A percentile compares a stretch with the other conserved stretches of the same genome.
Conservation (phyloP, 35 echinoderm and acorn worm species). For the Amphiura filiformis region DNA sequence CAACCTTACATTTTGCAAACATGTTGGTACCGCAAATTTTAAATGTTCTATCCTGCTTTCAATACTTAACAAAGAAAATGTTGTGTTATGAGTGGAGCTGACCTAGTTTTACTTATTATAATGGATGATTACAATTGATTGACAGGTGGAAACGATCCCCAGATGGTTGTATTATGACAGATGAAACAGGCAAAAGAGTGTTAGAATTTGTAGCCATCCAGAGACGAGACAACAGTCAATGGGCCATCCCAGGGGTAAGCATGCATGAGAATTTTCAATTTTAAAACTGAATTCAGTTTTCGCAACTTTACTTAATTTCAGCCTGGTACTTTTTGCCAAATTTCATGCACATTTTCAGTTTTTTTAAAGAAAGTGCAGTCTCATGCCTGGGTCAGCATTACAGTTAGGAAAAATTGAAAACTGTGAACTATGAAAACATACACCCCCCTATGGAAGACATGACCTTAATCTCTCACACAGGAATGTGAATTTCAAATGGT, state of each 20-base stretch:
- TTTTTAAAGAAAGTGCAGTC: too few species aligned
- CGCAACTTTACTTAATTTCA: background rate
- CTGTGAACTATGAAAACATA: background rate
- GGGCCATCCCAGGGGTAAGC: slow-evolving; percentile 37
- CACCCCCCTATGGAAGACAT: too few species aligned
- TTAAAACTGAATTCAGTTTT: background rate
- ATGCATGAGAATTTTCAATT: background rate
- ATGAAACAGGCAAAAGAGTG: slow-evolving; percentile 54
- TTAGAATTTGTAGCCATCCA: slow-evolving; percentile 88
- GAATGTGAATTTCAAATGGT: too few species aligned
- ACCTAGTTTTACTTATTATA: background rate
- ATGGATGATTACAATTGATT: background rate
- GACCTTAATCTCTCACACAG: too few species aligned
- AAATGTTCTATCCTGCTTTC: background rate
- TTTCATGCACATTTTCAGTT: too few species aligned
- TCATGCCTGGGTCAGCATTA: background rate
- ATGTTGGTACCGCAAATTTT: background rate
- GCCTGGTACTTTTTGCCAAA: too few species aligned
- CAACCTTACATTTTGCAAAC: background rate
- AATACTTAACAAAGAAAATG: too few species aligned
- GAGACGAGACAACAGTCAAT: background rate
- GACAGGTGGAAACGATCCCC: slow-evolving; percentile 69
- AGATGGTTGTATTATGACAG: slow-evolving; percentile 39
- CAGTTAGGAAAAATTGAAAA: background rate
- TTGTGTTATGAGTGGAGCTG: background rate